Evolutionary conservation across 2,888 invertebrate species (phyloP).

Genomic region (Plebejus melissa): DNA sequence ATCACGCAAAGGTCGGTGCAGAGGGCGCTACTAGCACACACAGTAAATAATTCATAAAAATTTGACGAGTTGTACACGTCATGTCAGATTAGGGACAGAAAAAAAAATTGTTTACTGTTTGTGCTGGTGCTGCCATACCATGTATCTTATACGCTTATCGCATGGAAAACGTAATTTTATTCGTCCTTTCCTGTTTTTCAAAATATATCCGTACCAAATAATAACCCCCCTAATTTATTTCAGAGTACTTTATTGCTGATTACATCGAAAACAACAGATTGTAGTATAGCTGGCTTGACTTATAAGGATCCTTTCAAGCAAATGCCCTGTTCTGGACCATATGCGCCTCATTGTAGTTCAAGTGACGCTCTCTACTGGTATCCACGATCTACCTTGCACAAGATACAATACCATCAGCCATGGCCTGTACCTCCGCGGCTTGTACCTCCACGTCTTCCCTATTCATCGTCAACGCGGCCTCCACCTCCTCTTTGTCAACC

Average conservation of each 20-base stretch:
- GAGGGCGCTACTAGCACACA: too few relatives aligned
- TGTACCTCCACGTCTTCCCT: constrained; percentile 5
- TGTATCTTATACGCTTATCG: too few relatives aligned
- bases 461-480: constrained; percentile 28
- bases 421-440: constrained; percentile 21
- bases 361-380: neutral
- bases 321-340: neutral
- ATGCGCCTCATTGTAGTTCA: neutral
- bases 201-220: too few relatives aligned
- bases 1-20: too few relatives aligned
- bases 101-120: too few relatives aligned
- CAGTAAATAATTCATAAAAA: too few relatives aligned
- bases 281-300: constrained; percentile 19
- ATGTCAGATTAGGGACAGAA: too few relatives aligned
- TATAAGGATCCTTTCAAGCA: constrained; percentile 4
- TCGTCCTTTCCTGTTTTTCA: too few relatives aligned
- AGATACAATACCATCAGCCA: neutral
- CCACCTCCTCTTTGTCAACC: neutral
- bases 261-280: neutral
- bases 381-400: neutral
- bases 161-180: too few relatives aligned
- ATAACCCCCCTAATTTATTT: neutral
- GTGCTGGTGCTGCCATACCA: too few relatives aligned
- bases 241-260: neutral
- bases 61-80: too few relatives aligned